phyloP scores from a whole-genome alignment of 2,797 vertebrate genomes.

The Phataginus tetradactyla region DNA sequence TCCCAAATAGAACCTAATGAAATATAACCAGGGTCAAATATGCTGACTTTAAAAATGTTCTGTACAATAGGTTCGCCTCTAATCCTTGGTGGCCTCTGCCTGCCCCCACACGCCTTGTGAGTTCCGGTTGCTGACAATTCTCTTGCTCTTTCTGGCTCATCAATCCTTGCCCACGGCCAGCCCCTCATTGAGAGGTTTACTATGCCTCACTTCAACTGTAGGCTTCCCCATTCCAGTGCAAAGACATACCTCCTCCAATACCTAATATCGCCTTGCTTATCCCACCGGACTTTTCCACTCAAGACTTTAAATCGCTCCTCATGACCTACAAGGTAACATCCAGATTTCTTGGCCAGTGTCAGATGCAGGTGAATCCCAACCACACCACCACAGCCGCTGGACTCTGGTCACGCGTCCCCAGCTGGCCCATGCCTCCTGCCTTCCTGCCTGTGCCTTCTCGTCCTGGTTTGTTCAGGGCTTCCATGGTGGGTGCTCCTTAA shows the following conservation, averaged over 20 bases:
- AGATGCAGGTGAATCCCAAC: neutral
- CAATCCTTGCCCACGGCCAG: accelerated
- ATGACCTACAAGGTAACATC: neutral
- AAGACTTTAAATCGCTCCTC: neutral
- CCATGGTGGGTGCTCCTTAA: neutral
- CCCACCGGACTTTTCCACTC: neutral
- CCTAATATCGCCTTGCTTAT: neutral
- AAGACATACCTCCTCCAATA: neutral
- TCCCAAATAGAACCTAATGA: neutral
- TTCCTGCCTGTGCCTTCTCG: neutral
- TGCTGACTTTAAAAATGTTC: neutral
- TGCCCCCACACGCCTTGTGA: accelerated
- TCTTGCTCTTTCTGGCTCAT: neutral
- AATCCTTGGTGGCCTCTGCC: neutral
- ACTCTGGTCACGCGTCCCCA: neutral
- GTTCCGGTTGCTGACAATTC: neutral
- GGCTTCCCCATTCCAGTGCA: neutral
- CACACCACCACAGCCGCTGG: neutral
- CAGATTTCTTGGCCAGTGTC: neutral
- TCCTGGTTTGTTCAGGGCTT: neutral
- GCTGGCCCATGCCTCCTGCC: neutral
- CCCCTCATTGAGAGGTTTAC: neutral
- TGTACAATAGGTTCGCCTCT: no score
- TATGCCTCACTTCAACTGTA: neutral
- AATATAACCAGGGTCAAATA: no score